Evolutionary conservation across 2,888 invertebrate genomes (phyloP), one percentile per base, ranked within the genome.

Genomic region (Scaptomyza reducta): DNA sequence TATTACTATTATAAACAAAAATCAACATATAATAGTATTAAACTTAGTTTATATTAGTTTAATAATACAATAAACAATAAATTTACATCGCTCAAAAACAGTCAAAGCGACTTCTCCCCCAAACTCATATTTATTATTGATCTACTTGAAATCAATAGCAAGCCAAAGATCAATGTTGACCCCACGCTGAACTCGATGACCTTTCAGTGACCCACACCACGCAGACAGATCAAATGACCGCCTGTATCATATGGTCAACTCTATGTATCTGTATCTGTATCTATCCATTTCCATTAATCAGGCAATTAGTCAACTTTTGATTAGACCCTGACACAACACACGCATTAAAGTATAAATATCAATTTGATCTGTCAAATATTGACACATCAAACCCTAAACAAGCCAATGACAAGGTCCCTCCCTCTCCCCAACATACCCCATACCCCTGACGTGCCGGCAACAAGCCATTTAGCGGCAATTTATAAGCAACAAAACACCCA

Each of bases 381-480:
- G 89, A 90, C 89, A 88, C 81, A 87, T 88, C 88, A 90, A 89
- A 89, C 86, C 89, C 87, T 89, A 88, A 89, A 90, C 89, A 88
- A 86, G 87, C 90, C 90, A 90, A 89, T 86, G 89, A 87, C 87
- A 87, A 83, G 77, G 64, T 64, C 13, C 78, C 9, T 25, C 77
- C 79, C 9, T 25, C n/a, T 3, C 25, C 41, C 18, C 16, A 29
- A 1, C 49, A 14, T 14, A 22, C n/a, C 16, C 7, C 27, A 25
- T 11, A 65, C 59, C 66, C 63, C n/a, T n/a, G n/a, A 42, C 51
- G 29, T 58, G 50, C 67, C 49, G 31, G 45, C 59, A 41, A 49
- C 40, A 29, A 33, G 47, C 80, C 86, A 88, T 83, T 84, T 88
- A 88, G 81, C 81, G 79, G 76, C 84, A 84, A 84, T 83, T 83